Percentiles rank a stretch among this genome's conserved stretches.
phyloP scores from a whole-genome alignment of 2,888 invertebrate species.

The Spilarctia lutea region DNA sequence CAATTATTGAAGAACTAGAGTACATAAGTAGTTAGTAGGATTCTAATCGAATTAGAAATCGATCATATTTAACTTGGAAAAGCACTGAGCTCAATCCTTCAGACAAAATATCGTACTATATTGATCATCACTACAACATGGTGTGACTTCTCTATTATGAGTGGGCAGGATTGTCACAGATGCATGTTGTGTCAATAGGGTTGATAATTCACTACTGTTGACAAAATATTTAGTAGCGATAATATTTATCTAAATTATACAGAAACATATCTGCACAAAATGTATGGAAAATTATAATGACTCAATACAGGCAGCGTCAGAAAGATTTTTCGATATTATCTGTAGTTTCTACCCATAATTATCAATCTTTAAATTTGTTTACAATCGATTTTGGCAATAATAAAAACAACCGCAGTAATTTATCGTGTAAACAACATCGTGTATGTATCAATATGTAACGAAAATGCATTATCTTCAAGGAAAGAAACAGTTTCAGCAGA shows the following conservation, averaged over 20 bases:
- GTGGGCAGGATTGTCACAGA: not conserved
- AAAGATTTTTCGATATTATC: not conserved
- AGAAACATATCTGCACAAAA: not conserved
- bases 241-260: not conserved
- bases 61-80: not conserved
- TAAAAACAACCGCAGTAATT: not conserved
- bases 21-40: not conserved
- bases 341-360: not conserved
- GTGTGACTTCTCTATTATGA: not conserved
- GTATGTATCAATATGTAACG: not conserved
- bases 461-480: not conserved
- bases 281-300: not conserved
- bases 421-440: not conserved
- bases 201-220: not conserved
- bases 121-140: not conserved
- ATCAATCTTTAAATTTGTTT: not conserved
- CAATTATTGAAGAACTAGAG: not conserved
- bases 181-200: not conserved
- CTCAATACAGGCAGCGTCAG: not conserved
- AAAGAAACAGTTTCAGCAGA: not conserved
- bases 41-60: not conserved
- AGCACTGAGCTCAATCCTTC: not conserved
- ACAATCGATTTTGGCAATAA: not conserved
- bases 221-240: not conserved
- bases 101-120: not conserved